Evolutionary conservation across 2,113 vertebrate genomes (phyloP), one percentile per base, ranked within the genome.

Genomic region (Microcebus tavaratra): DNA sequence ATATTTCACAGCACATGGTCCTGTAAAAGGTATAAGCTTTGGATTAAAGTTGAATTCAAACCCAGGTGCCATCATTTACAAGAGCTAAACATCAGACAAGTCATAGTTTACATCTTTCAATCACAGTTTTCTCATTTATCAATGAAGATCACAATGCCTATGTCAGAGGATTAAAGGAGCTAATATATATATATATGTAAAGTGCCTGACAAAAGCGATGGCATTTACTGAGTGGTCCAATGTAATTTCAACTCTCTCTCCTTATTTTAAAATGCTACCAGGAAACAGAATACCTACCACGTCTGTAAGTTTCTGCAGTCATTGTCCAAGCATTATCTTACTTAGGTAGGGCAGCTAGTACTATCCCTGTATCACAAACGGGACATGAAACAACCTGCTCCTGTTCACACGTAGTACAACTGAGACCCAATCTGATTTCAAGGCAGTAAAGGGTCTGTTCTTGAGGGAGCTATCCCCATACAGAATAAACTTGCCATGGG

Each of bases 11-110:
- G 53, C 27, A 27, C 27, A 27, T 17, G 25, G 72, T n/a, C 50
- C 3, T 36, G 27, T 39, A 76, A 88, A 65, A 3, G 20, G 48
- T 29, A 27, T 25, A 91, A 73, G 31, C 45, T 91, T 91, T 34
- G 70, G 73, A 86, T 36, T 79, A 17, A 55, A 84, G 50, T 27
- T 68, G 80, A 79, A 94, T 75, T 82, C 88, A 95, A 92, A 70
- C 4, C 59, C 65, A 92, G 6, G 5, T 45, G 20, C 53, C 39
- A 73, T 8, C 55, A 59, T 61, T 57, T 80, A 63, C 39, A 29
- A 39, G 65, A 79, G 29, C 1, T 87, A 45, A 70, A 61, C 39
- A 34, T 57, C 23, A 70, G 61, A 55, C 34, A 86, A 2, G 29
- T 53, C 78, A 80, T 25, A 4, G 20, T 83, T 92, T 61, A 72